phyloP scores from a whole-genome alignment of 1,140 invertebrate species.

The Platyura marginata region DNA sequence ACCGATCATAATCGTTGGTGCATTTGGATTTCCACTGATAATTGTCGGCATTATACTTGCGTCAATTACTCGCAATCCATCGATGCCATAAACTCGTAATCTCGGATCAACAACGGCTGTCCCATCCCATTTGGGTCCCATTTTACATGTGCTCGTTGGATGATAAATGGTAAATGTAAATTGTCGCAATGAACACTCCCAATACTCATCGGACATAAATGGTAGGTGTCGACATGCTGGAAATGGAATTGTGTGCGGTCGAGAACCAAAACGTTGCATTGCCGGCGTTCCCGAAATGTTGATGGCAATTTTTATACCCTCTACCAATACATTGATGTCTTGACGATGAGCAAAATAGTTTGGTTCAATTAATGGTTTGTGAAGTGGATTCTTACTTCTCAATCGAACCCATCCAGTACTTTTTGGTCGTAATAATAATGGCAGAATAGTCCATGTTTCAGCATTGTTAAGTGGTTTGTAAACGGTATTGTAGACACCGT shows the following conservation, averaged over 20 bases:
- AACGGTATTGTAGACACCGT: constrained; percentile 65
- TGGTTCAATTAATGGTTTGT: constrained; percentile 74
- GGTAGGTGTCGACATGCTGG: constrained; percentile 54
- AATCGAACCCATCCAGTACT: constrained; percentile 68
- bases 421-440: constrained; percentile 51
- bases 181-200: constrained; percentile 55
- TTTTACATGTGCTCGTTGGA: constrained; percentile 67
- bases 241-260: constrained; percentile 55
- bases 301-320: constrained; percentile 67
- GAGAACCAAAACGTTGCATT: constrained; percentile 61
- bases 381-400: constrained; percentile 54
- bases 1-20: constrained; percentile 48
- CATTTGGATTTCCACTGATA: constrained; percentile 64
- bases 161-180: constrained; percentile 78
- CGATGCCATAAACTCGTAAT: constrained; percentile 51
- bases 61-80: constrained; percentile 51
- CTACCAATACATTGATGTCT: constrained; percentile 53
- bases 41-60: constrained; percentile 66
- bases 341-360: constrained; percentile 73
- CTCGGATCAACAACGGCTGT: constrained; percentile 66
- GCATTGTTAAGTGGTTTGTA: constrained; percentile 59
- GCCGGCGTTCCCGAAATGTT: constrained; percentile 57
- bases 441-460: constrained; percentile 72
- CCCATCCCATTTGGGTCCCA: constrained; percentile 57
- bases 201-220: constrained; percentile 65